phyloP scores from a whole-genome alignment of 2,797 vertebrate genomes.

The Nasua narica region DNA sequence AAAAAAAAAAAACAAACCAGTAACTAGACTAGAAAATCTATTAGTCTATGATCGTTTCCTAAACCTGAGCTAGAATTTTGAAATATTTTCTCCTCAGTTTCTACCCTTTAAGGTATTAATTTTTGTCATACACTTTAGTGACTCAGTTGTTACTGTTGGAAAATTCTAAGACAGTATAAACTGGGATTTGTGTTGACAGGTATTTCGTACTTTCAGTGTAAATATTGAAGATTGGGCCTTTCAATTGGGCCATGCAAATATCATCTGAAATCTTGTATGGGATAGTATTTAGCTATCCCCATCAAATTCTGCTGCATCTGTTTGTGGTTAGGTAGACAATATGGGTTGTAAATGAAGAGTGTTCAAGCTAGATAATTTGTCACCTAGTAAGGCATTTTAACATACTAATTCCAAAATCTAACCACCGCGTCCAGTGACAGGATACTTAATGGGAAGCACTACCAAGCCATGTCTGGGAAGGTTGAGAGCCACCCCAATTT shows the following conservation, averaged over 20 bases:
- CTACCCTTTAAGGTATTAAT: background rate
- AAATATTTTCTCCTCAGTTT: background rate
- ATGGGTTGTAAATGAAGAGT: conserved; percentile 46
- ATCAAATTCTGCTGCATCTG: background rate
- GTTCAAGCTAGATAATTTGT: conserved; percentile 55
- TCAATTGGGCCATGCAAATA: background rate
- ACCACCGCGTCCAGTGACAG: background rate
- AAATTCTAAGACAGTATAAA: background rate
- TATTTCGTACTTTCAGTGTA: background rate
- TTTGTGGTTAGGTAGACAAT: conserved; percentile 9
- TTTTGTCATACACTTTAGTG: background rate
- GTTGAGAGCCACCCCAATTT: background rate
- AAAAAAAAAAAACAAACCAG: background rate
- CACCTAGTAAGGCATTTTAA: conserved; percentile 66
- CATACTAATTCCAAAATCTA: conserved; percentile 54
- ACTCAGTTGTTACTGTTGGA: background rate
- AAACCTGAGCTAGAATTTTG: background rate
- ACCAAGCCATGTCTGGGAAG: background rate
- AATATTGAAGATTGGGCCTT: background rate
- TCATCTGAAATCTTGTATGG: background rate
- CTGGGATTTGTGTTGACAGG: background rate
- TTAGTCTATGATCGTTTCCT: background rate
- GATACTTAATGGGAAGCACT: background rate
- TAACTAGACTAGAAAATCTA: background rate
- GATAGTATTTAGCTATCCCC: background rate